A percentile compares a stretch with the other conserved stretches of the same genome.
Conservation (phyloP, 1,140 invertebrate genomes). For the Hydropsyche tenuis region DNA sequence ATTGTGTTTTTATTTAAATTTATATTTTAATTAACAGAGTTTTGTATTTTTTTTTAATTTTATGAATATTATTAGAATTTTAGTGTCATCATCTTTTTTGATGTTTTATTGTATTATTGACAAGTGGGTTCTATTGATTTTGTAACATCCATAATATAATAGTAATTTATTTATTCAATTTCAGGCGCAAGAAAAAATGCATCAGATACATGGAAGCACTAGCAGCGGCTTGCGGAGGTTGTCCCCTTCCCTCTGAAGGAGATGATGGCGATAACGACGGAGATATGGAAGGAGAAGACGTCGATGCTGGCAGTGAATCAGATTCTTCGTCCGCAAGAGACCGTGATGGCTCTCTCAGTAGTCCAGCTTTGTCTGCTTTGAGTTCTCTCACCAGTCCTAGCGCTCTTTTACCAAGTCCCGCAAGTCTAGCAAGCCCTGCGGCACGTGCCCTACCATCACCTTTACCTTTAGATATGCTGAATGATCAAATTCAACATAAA, state of each 20-base stretch:
- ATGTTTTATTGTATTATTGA: constrained; percentile 38
- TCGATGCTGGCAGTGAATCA: constrained; percentile 76
- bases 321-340: constrained; percentile 70
- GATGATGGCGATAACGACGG: constrained; percentile 74
- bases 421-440: constrained; percentile 72
- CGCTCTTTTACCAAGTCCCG: constrained; percentile 69
- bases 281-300: constrained; percentile 74
- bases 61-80: no score
- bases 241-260: constrained; percentile 59
- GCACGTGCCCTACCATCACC: constrained; percentile 41
- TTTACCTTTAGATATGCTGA: constrained; percentile 33
- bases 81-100: background rate
- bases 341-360: constrained; percentile 75
- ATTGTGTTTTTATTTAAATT: constrained; percentile 7
- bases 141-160: constrained; percentile 48
- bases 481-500: constrained; percentile 51
- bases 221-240: constrained; percentile 72
- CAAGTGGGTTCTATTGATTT: constrained; percentile 51
- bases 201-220: constrained; percentile 88
- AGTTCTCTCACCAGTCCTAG: constrained; percentile 80
- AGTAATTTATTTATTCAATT: constrained; percentile 12
- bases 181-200: constrained; percentile 98
- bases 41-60: no score
- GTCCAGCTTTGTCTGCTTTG: constrained; percentile 77
- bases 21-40: no score